Evolutionary conservation across 2,888 invertebrate species (phyloP), one percentile per base, ranked within the genome.

Genomic region (Autographa pulchrina): DNA sequence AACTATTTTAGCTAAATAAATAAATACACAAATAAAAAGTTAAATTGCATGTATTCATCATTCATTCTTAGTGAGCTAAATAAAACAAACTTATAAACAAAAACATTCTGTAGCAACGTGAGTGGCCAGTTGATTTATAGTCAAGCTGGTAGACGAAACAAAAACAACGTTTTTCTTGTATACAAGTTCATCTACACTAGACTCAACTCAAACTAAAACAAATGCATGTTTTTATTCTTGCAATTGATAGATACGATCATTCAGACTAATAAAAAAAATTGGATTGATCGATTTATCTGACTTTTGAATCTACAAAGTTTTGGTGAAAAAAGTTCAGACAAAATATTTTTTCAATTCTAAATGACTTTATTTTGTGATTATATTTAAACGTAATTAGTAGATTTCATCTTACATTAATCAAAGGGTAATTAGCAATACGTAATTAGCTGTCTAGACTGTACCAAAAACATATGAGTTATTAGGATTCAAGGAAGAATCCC

Each of bases 81-180:
- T 56, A 58, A 41, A 65, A 65, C 65, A 58, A 56, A 65, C 68
- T 71, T 65, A 16, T 25, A 41, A 68, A 41, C 32, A 68, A 31
- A 41, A 41, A 56, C 25, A 20, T 2, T 56, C 67, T 77, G 18
- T 69, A 20, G 61, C n/a, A 68, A 32, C 76, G 32, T 16, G 61
- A 72, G 59, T 56, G 31, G 35, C 20, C 35, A 41, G 74, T 74
- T 66, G 25, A 25, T 56, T 65, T 38, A 38, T 35, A 20, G 20
- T 20, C 7, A 20, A 61, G 60, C 25, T 56, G 9, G 4, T 25
- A 72, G 52, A 58, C 1, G 41, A 75, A 65, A 69, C 20, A 66
- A 66, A 61, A 63, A 63, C 7, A 64, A 61, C 48, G 16, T 54
- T 62, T 65, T 56, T 56, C 56, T 58, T 18, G 20, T 60, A 16